A percentile compares a stretch with the other conserved stretches of the same genome.
phyloP scores from a whole-genome alignment of 2,797 vertebrate species.

The Fistularia tabacaria region DNA sequence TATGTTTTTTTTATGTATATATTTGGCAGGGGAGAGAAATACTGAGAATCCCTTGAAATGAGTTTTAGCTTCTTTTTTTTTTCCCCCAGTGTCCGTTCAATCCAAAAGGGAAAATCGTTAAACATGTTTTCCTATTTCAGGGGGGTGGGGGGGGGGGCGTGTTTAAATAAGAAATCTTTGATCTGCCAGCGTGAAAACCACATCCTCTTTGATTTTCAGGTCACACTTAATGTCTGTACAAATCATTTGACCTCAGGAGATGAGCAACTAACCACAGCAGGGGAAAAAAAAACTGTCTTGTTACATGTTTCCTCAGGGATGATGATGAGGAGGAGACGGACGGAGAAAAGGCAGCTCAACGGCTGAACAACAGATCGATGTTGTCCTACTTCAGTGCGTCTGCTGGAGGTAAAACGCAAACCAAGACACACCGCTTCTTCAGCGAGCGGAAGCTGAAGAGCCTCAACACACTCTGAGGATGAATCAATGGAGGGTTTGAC shows the following conservation, averaged over 20 bases:
- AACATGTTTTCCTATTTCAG: neutral
- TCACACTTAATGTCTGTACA: slow-evolving; percentile 27
- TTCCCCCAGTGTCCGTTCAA: neutral
- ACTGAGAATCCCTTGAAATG: neutral
- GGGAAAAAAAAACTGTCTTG: slow-evolving; percentile 11
- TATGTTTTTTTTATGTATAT: no score
- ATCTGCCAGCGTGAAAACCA: slow-evolving; percentile 18
- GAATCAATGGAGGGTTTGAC: neutral
- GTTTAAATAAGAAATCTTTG: slow-evolving; percentile 1
- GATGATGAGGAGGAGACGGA: slow-evolving; percentile 69
- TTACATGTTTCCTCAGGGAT: slow-evolving; percentile 57
- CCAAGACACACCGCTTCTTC: slow-evolving; percentile 60
- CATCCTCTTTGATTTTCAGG: slow-evolving; percentile 16
- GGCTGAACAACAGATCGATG: slow-evolving; percentile 67
- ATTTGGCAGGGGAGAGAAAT: neutral
- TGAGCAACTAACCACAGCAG: slow-evolving; percentile 8
- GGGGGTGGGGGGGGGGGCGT: neutral
- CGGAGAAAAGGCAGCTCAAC: slow-evolving; percentile 64
- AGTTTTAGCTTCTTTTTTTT: neutral
- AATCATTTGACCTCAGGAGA: slow-evolving; percentile 32
- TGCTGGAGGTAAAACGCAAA: slow-evolving; percentile 27
- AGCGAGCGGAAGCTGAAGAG: slow-evolving; percentile 60
- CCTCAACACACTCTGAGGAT: slow-evolving; percentile 54
- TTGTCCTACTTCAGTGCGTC: slow-evolving; percentile 72
- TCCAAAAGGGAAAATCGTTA: slow-evolving; percentile 1